These are phyloP conservation scores for Thymelicus sylvestris DNA, from an alignment of 2,888 invertebrate genomes.

Conservation along the genomic window DNA sequence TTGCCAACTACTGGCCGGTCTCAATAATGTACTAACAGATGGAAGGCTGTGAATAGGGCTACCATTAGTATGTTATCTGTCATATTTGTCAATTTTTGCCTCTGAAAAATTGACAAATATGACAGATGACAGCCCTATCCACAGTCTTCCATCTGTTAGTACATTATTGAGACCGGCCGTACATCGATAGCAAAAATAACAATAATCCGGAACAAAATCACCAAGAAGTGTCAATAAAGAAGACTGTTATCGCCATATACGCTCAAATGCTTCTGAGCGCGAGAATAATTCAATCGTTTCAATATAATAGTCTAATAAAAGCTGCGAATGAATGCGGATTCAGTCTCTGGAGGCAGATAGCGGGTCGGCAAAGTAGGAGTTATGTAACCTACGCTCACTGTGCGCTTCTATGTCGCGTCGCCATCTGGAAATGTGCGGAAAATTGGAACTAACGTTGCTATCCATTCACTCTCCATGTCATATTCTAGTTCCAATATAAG, in stretches of 20 bases:
- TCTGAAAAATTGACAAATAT: too few species aligned
- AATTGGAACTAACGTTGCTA: constrained; percentile 1
- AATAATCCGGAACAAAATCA: not conserved
- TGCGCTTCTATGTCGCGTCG: not conserved
- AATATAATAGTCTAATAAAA: constrained; percentile 12
- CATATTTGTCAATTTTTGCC: too few species aligned
- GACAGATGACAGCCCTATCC: too few species aligned
- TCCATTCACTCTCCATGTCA: not conserved
- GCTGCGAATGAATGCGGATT: constrained; percentile 12
- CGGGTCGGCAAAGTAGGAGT: not conserved
- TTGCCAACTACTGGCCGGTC: too few species aligned
- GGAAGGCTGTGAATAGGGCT: too few species aligned
- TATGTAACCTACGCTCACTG: not conserved
- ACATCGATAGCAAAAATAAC: too few species aligned
- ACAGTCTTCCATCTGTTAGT: too few species aligned
- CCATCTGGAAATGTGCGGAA: not conserved
- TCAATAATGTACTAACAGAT: too few species aligned
- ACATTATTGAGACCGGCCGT: too few species aligned
- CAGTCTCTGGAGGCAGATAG: constrained; percentile 4
- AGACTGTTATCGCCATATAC: not conserved
- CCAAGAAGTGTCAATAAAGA: not conserved
- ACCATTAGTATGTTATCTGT: too few species aligned
- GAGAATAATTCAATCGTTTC: constrained; percentile 10
- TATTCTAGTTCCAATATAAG: not conserved
- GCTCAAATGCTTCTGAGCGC: not conserved